Conservation (phyloP, 2,888 invertebrate genomes). For the Zhuqinia jingwanae region DNA sequence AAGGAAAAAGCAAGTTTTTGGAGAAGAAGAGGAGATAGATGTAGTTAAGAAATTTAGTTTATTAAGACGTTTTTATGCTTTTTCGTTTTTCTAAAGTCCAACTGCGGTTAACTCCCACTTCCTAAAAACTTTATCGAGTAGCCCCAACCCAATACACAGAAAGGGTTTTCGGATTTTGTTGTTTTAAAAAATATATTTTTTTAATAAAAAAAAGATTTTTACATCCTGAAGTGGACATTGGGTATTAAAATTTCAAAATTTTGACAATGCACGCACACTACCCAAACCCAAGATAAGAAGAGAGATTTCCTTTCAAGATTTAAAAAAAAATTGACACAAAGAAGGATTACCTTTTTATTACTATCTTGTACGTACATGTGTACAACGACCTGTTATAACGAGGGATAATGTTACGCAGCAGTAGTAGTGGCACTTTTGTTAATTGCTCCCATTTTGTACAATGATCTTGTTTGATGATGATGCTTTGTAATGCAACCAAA, state of each 20-base stretch:
- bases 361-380: constrained; percentile 27
- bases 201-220: not conserved
- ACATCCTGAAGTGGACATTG: not conserved
- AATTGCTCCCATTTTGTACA: constrained; percentile 58
- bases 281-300: too few species aligned
- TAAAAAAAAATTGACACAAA: constrained; percentile 47
- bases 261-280: not conserved
- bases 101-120: constrained; percentile 35
- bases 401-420: constrained; percentile 23
- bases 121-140: not conserved
- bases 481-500: too few species aligned
- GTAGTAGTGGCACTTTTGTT: constrained; percentile 61
- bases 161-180: not conserved
- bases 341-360: constrained; percentile 41
- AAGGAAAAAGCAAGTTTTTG: not conserved
- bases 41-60: constrained; percentile 44
- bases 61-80: constrained; percentile 44
- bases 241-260: constrained; percentile 10
- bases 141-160: not conserved
- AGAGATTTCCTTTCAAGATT: constrained; percentile 10
- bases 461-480: constrained; percentile 30
- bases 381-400: constrained; percentile 24
- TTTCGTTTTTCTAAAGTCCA: not conserved
- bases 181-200: not conserved
- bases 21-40: too few species aligned